Base-by-base conservation (phyloP, 2,797 vertebrate species). In the Lutjanus campechanus region DNA sequence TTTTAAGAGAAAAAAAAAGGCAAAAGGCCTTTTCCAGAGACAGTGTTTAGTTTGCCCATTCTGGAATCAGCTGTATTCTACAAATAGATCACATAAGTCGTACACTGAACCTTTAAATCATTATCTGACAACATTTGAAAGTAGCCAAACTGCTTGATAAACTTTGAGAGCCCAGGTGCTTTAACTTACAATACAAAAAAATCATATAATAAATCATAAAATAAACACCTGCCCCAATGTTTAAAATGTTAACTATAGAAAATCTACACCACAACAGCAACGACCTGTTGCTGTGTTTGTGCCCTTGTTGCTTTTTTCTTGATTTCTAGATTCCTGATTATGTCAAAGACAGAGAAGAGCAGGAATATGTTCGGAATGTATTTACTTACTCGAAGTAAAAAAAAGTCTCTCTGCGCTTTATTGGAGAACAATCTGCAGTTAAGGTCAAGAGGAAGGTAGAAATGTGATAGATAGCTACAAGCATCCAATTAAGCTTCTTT, bases 401-500 rank as follows among this genome's bases (percentile, higher is more conserved):
- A 20, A 79, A 29, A 9, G 8, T 44, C 55, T 4, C 50, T 36
- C 3, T 1, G 53, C 11, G 4, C 63, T 80, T 56, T 78, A 43
- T 59, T 69, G 41, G 12, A 69, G 65, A 22, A 58, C 43, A 68
- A 41, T 62, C 66, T 19, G 8, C 82, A 69, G 54, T 67, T 72
- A 84, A 83, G 85, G 81, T 87, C 81, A 86, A 49, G 40, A 16
- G 41, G 49, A 59, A 46, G 20, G 36, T 70, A 41, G 47, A 77
- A 56, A 71, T 75, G 66, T 70, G 69, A 79, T 77, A 36, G 29
- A 36, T 36, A 36, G 72, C 55, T 76, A 74, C 77, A 73, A 70
- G 70, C 77, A 46, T 87, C 80, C 68, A 85, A 69, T 89, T 87
- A 80, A 78, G 51, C 17, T 58, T 72, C 62, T 65, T 69, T 56